Conservation (phyloP, 2,888 invertebrate species). For the Cryptocheilus praepositus region DNA sequence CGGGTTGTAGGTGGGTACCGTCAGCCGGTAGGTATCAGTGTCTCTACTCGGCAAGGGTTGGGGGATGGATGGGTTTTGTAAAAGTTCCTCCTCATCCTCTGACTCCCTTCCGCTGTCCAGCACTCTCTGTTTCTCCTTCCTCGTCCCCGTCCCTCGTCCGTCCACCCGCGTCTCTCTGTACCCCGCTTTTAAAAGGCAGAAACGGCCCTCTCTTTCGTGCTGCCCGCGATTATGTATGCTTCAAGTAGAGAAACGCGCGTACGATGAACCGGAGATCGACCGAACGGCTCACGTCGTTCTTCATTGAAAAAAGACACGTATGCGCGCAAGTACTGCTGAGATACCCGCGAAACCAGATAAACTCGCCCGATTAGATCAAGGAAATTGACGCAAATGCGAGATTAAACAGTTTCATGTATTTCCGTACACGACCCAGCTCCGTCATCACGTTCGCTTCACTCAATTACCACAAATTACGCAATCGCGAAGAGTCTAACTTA, state of each 20-base stretch:
- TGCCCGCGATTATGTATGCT: slow-evolving; percentile 45
- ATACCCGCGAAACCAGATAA: too few species aligned
- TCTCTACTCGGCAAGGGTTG: slow-evolving; percentile 57
- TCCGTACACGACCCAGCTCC: too few species aligned
- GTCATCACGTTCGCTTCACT: too few species aligned
- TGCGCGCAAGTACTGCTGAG: too few species aligned
- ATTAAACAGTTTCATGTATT: too few species aligned
- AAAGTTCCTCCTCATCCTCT: slow-evolving; percentile 50
- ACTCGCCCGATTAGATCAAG: too few species aligned
- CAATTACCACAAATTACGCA: neutral
- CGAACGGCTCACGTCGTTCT: neutral
- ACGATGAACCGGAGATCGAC: slow-evolving; percentile 18
- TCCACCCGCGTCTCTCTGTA: slow-evolving; percentile 16
- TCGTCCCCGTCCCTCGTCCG: slow-evolving; percentile 19
- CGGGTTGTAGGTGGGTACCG: slow-evolving; percentile 66
- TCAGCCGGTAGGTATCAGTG: slow-evolving; percentile 68
- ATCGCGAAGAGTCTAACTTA: neutral
- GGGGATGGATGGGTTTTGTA: slow-evolving; percentile 60
- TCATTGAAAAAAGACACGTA: neutral
- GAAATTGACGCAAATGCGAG: neutral
- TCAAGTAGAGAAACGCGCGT: slow-evolving; percentile 39
- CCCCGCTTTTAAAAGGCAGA: slow-evolving; percentile 49
- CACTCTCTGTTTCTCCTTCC: neutral
- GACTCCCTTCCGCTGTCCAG: slow-evolving; percentile 7
- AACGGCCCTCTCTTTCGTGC: slow-evolving; percentile 37